These are phyloP conservation scores for Hydrochoerus hydrochaeris DNA, from an alignment of 2,113 vertebrate genomes.

Conservation along the genomic window DNA sequence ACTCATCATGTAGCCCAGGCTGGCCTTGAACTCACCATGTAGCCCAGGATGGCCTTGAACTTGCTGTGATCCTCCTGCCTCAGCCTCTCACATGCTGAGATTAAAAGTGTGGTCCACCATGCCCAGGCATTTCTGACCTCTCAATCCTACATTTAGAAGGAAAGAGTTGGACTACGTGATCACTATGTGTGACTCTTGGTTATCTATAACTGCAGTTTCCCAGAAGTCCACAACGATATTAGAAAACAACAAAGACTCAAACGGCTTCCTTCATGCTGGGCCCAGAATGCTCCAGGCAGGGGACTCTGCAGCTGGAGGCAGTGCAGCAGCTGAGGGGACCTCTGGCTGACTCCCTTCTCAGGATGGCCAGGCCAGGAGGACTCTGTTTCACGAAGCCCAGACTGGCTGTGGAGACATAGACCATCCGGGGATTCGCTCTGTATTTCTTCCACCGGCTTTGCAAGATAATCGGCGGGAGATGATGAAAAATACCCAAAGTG, in stretches of 20 bases:
- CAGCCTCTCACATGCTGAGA: not conserved
- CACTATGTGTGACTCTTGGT: not conserved
- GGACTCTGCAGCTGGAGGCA: not conserved
- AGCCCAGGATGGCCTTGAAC: too few relatives aligned
- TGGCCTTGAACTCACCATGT: not conserved
- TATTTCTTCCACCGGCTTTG: not conserved
- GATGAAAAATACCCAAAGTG: not conserved
- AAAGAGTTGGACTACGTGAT: not conserved
- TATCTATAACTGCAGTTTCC: not conserved
- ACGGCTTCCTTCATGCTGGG: not conserved
- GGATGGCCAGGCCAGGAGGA: not conserved
- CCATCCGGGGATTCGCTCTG: not conserved
- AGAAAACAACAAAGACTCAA: conserved; percentile 7
- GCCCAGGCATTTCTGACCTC: not conserved
- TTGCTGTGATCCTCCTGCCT: not conserved
- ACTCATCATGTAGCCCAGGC: not conserved
- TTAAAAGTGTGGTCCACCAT: not conserved
- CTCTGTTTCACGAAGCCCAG: not conserved
- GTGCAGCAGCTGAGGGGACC: not conserved
- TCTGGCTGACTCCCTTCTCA: not conserved
- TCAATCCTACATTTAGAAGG: not conserved
- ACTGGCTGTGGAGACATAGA: conserved; percentile 15
- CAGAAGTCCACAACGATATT: conserved; percentile 14
- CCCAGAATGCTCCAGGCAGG: not conserved
- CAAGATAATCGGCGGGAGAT: conserved; percentile 23